Evolutionary conservation across 2,797 vertebrate species (phyloP), one percentile per base, ranked within the genome.

Genomic region (Spatula clypeata): DNA sequence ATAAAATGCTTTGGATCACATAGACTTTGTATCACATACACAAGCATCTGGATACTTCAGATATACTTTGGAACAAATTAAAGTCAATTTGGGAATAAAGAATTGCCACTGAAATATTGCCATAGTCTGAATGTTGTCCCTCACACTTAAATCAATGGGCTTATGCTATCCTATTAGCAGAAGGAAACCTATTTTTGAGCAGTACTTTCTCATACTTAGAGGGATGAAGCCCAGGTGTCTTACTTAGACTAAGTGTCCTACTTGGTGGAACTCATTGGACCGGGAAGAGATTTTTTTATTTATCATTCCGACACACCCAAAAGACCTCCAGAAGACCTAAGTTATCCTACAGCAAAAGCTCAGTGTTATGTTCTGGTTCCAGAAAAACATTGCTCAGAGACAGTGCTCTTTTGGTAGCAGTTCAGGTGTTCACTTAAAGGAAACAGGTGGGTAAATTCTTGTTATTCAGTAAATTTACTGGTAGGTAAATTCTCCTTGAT

Each of bases 61-160:
- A 66, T 32, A 3, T n/a, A 8, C 55, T 80, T 55, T 12, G 23
- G 34, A 77, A 58, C 16, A 76, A 53, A 66, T n/a, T 15, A 54
- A 1, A 88, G 13, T 3, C 10, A 80, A 36, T 17, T 32, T 13
- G 58, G 8, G 20, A 42, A 69, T 18, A 18, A 77, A 90, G 27
- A 83, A 88, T n/a, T 67, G 69, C 9, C 51, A 65, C 0, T 51
- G 38, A 86, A 91, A 91, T n/a, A 40, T 9, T 49, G 23, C 18
- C 19, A 81, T 8, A 58, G 31, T 19, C 4, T 31, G 13, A 14
- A 65, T 16, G 7, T 34, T 51, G 13, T 58, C 15, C 9, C 9
- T 13, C 20, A 24, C 8, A 49, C 16, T 1, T 1, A 55, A 70
- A 62, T 47, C 14, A 42, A 9, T 6, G 20, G 5, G 4, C 11